Evolutionary conservation across 2,888 invertebrate genomes (phyloP).

Genomic region (Linyphia triangularis): DNA sequence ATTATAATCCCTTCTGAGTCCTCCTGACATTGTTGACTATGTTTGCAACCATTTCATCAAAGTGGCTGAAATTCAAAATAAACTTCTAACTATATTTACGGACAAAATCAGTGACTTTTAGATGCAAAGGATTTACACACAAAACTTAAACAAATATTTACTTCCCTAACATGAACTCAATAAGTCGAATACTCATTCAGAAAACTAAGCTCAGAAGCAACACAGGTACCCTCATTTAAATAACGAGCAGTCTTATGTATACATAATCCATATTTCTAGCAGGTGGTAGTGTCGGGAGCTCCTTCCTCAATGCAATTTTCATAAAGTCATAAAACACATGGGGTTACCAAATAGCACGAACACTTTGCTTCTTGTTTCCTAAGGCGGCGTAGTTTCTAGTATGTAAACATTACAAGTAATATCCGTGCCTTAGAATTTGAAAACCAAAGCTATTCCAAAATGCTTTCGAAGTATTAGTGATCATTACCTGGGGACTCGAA

Average conservation of each 20-base stretch:
- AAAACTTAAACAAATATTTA: no score
- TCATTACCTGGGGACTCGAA: not conserved
- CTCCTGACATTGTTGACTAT: no score
- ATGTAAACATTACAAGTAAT: constrained; percentile 1
- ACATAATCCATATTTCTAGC: not conserved
- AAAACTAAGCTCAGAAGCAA: not conserved
- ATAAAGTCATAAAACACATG: constrained; percentile 11
- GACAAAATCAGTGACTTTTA: no score
- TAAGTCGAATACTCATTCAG: not conserved
- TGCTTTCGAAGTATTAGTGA: not conserved
- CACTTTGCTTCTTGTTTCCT: not conserved
- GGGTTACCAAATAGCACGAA: not conserved
- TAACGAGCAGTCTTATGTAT: not conserved
- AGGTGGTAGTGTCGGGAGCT: not conserved
- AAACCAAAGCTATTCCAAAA: constrained; percentile 2
- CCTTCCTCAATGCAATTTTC: not conserved
- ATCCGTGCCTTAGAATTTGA: not conserved
- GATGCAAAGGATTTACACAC: no score
- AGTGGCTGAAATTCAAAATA: no score
- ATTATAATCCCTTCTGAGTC: no score
- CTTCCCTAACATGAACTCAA: no score
- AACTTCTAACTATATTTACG: no score
- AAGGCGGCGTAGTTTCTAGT: not conserved
- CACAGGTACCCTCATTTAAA: not conserved
- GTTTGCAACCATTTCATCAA: no score